A percentile compares a stretch with the other conserved stretches of the same genome.
phyloP scores from a whole-genome alignment of 30 jellyfish, hydroid and myxozoan species.

The Aurelia sp. region DNA sequence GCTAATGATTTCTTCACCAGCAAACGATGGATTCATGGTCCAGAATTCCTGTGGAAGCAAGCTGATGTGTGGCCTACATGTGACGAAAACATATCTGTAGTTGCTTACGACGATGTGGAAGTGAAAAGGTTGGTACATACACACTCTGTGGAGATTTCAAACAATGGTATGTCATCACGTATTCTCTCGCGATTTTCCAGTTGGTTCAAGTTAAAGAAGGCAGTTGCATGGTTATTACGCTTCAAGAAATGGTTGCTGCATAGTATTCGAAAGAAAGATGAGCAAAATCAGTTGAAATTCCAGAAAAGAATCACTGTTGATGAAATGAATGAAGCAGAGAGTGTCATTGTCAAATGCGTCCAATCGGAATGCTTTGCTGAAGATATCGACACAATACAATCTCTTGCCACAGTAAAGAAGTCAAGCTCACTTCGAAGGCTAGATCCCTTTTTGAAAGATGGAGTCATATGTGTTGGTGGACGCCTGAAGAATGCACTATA shows the following conservation, averaged over 20 bases:
- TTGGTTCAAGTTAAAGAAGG: too few species aligned
- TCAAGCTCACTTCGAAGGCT: slow-evolving; percentile 10
- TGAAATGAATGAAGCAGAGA: slow-evolving; percentile 7
- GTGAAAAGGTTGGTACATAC: too few species aligned
- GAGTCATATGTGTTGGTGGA: slow-evolving; percentile 33
- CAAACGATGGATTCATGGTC: too few species aligned
- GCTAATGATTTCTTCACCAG: too few species aligned
- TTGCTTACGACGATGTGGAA: too few species aligned
- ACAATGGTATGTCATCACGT: too few species aligned
- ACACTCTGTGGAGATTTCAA: too few species aligned
- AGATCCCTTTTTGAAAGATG: slow-evolving; percentile 13
- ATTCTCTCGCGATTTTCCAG: too few species aligned
- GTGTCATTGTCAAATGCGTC: slow-evolving; percentile 11
- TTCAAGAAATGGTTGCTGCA: background rate
- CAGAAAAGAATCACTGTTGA: slow-evolving; percentile 17
- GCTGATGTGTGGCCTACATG: too few species aligned
- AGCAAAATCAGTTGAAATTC: background rate
- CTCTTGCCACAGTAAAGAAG: background rate
- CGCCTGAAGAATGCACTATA: slow-evolving; percentile 23
- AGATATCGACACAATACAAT: background rate
- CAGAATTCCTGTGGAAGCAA: too few species aligned
- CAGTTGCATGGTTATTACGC: slow-evolving; percentile 9
- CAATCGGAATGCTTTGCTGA: slow-evolving; percentile 20
- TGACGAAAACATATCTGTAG: too few species aligned
- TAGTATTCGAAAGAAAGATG: background rate